Evolutionary conservation across 37 sponge, comb jelly and placozoan genomes (phyloP).

Genomic region (Geodia barretti): DNA sequence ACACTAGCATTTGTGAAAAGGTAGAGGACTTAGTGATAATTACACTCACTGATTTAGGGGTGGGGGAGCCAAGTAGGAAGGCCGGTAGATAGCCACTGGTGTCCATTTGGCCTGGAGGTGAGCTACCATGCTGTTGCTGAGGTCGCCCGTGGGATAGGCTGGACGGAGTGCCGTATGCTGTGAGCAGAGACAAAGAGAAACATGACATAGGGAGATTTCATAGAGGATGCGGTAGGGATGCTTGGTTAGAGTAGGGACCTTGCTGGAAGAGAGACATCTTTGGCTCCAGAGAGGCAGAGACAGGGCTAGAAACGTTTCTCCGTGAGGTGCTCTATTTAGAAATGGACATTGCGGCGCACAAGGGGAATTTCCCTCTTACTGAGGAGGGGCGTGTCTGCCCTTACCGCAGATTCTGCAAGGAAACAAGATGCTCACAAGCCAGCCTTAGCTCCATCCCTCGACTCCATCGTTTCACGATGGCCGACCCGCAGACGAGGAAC

Average conservation of each 20-base stretch:
- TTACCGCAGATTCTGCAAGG: neutral
- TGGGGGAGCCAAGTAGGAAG: constrained; percentile 33
- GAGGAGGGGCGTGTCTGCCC: too few relatives aligned
- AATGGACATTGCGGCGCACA: neutral
- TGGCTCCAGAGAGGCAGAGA: neutral
- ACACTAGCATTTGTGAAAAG: neutral
- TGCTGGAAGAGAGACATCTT: neutral
- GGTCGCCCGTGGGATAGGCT: neutral
- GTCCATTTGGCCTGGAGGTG: constrained; percentile 60
- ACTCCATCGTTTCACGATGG: neutral
- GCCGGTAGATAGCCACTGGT: constrained; percentile 54
- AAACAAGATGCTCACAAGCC: neutral
- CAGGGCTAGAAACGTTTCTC: neutral
- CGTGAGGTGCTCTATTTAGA: neutral
- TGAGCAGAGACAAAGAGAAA: too few relatives aligned
- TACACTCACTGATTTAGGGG: constrained; percentile 31
- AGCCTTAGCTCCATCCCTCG: neutral
- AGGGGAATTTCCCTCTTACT: neutral
- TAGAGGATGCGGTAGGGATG: too few relatives aligned
- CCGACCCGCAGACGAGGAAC: neutral
- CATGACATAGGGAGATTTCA: too few relatives aligned
- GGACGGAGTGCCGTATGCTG: neutral
- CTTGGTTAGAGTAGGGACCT: too few relatives aligned
- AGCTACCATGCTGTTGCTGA: neutral
- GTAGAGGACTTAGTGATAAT: neutral